phyloP scores from a whole-genome alignment of 2,797 vertebrate genomes.

The Crotalus adamanteus region DNA sequence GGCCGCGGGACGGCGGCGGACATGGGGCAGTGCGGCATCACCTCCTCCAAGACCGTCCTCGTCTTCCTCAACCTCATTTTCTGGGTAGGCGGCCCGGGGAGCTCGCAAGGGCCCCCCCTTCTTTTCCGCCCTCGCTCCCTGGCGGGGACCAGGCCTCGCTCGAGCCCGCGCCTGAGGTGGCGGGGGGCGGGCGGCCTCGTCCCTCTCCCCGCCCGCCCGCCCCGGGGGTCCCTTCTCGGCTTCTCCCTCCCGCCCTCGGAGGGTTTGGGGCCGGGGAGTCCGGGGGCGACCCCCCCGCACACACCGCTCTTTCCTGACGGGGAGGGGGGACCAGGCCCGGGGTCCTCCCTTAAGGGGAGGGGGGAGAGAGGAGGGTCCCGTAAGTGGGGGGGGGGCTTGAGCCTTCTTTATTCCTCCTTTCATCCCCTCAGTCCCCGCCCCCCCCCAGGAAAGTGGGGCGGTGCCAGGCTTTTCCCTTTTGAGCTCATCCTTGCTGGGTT shows the following conservation, averaged over 20 bases:
- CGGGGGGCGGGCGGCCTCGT: not conserved
- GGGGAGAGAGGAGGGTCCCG: not conserved
- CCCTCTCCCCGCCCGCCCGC: not conserved
- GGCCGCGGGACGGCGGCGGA: conserved; percentile 11
- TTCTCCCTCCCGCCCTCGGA: not conserved
- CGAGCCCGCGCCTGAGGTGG: not conserved
- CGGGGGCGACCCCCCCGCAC: not conserved
- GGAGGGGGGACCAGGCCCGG: not conserved
- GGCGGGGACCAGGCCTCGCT: not conserved
- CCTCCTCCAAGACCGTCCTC: conserved; percentile 97
- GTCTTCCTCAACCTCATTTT: conserved; percentile 98
- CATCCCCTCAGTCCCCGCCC: not conserved
- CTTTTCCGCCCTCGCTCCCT: not conserved
- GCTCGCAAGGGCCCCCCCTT: not conserved
- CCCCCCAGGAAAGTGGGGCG: not conserved
- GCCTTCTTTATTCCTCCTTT: not conserved
- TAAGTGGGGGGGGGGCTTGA: not conserved
- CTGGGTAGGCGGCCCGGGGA: conserved; percentile 80
- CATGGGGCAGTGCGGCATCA: conserved; percentile 97
- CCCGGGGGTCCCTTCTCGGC: not conserved
- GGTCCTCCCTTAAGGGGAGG: not conserved
- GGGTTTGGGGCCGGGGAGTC: not conserved
- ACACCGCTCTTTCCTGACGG: not conserved
- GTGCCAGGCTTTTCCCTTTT: not conserved
- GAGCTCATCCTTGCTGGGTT: not conserved